Conservation (phyloP, 2,113 vertebrate genomes). For the Climacteris rufus region DNA sequence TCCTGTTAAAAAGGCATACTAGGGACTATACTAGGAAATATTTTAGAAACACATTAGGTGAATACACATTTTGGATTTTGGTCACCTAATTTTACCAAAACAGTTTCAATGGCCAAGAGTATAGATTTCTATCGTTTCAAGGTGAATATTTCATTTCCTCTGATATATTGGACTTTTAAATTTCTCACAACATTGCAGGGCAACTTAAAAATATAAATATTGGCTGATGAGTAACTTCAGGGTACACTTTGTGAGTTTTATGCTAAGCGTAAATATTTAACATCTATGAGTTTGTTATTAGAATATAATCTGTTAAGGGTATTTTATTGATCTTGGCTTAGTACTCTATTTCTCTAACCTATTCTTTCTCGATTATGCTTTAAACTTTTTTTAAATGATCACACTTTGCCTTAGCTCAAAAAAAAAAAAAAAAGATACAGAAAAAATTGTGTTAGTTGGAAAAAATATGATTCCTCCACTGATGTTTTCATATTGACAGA, state of each 20-base stretch:
- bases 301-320: background rate
- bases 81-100: background rate
- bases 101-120: background rate
- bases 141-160: background rate
- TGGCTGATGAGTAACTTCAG: background rate
- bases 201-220: background rate
- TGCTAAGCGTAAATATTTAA: background rate
- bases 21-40: background rate
- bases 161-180: background rate
- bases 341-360: background rate
- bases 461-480: background rate
- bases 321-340: background rate
- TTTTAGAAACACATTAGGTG: background rate
- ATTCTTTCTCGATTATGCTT: background rate
- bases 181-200: background rate
- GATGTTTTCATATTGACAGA: background rate
- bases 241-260: background rate
- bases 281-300: background rate
- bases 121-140: background rate
- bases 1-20: background rate
- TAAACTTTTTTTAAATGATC: background rate
- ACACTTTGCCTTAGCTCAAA: background rate
- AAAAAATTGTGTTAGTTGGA: background rate
- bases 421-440: background rate
- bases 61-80: background rate